These are phyloP conservation scores for Cetonia aurata DNA, from an alignment of 2,888 invertebrate species.

Conservation along the genomic window DNA sequence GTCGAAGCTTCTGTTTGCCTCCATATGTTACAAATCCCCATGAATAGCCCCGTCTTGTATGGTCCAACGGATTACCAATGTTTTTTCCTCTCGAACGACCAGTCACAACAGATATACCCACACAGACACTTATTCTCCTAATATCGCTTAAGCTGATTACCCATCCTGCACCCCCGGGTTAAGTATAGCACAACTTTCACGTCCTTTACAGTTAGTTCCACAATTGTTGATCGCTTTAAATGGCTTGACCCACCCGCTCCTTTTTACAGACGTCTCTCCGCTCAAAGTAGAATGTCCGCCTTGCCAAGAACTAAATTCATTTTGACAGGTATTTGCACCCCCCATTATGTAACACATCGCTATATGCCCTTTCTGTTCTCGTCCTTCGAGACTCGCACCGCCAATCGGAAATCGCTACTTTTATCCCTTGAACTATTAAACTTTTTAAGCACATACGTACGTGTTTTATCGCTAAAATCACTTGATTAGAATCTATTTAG, in stretches of 20 bases:
- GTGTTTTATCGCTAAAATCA: conserved; percentile 20
- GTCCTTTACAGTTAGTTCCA: conserved; percentile 53
- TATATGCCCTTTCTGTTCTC: too few relatives aligned
- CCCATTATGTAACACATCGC: background rate
- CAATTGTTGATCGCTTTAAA: conserved; percentile 62
- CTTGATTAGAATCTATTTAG: conserved; percentile 30
- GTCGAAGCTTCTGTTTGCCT: background rate
- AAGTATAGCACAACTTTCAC: conserved; percentile 51
- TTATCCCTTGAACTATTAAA: too few relatives aligned
- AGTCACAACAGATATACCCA: conserved; percentile 61
- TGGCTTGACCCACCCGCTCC: conserved; percentile 63
- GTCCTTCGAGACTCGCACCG: too few relatives aligned
- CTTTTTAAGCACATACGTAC: background rate
- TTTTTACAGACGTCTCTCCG: conserved; percentile 50
- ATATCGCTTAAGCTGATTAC: conserved; percentile 66
- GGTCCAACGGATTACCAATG: conserved; percentile 60
- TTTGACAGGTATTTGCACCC: conserved; percentile 2
- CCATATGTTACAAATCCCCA: background rate
- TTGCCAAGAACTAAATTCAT: background rate
- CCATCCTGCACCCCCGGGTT: conserved; percentile 54
- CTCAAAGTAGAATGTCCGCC: conserved; percentile 18
- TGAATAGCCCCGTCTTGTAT: conserved; percentile 48
- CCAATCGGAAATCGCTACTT: too few relatives aligned
- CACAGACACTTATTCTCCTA: conserved; percentile 51
- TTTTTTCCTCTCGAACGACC: conserved; percentile 63